Evolutionary conservation across 2,888 invertebrate species (phyloP).

Genomic region (Lissonota sp.): DNA sequence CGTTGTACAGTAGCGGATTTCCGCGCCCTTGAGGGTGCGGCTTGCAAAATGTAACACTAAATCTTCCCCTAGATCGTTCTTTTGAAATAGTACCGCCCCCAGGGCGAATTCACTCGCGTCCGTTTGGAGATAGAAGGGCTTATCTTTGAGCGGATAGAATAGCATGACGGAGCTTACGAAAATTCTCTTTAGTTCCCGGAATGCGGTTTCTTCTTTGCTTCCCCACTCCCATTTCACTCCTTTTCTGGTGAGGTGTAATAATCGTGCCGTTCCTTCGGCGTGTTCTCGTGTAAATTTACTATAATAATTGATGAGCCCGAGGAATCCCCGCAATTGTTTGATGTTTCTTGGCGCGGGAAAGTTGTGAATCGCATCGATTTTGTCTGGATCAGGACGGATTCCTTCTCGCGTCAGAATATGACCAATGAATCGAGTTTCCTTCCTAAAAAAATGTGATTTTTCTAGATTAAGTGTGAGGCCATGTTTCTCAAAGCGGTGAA

Average conservation of each 20-base stretch:
- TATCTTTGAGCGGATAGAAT: not conserved
- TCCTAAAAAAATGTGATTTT: too few relatives aligned
- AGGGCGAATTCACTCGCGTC: slow-evolving; percentile 22
- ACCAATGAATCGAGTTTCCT: not conserved
- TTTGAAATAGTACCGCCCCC: slow-evolving; percentile 12
- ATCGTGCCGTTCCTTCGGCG: not conserved
- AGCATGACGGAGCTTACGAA: slow-evolving; percentile 6
- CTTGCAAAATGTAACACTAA: slow-evolving; percentile 9
- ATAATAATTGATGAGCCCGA: slow-evolving; percentile 25
- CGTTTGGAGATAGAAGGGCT: slow-evolving; percentile 11
- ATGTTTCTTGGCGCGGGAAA: slow-evolving; percentile 13
- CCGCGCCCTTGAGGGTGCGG: slow-evolving; percentile 28
- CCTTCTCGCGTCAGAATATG: slow-evolving; percentile 14
- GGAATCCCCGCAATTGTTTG: slow-evolving; percentile 14
- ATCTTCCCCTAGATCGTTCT: not conserved
- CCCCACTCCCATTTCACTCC: not conserved
- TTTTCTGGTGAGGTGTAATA: not conserved
- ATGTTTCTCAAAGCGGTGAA: too few relatives aligned
- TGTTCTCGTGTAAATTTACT: slow-evolving; percentile 30
- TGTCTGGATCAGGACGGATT: slow-evolving; percentile 21
- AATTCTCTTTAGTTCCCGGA: not conserved
- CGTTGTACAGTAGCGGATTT: slow-evolving; percentile 34
- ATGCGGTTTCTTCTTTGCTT: too few relatives aligned
- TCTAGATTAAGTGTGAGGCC: too few relatives aligned
- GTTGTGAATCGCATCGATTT: not conserved